These are phyloP conservation scores for Prenolepis imparis DNA, from an alignment of 2,888 invertebrate genomes.

Conservation along the genomic window DNA sequence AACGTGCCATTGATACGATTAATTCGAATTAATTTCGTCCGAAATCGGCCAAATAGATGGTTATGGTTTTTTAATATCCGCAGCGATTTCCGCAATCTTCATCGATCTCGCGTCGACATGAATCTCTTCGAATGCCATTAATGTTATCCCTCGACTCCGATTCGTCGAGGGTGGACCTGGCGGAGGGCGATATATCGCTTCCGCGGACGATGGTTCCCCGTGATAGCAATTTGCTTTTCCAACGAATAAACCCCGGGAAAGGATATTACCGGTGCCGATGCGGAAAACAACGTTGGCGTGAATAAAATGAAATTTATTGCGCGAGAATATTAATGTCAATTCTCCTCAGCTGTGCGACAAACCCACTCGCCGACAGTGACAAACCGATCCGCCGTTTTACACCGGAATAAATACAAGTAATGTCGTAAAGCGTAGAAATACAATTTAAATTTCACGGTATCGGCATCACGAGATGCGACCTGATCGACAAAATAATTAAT, in stretches of 20 bases:
- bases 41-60: neutral
- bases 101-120: slow-evolving; percentile 9
- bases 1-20: slow-evolving; percentile 9
- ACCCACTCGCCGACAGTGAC: neutral
- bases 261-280: slow-evolving; percentile 44
- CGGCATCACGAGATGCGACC: neutral
- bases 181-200: slow-evolving; percentile 5
- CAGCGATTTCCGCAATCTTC: slow-evolving; percentile 2
- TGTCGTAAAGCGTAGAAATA: neutral
- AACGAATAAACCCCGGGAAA: slow-evolving; percentile 39
- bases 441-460: slow-evolving; percentile 8
- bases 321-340: slow-evolving; percentile 52
- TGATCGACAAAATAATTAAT: neutral
- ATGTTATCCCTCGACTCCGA: slow-evolving; percentile 49
- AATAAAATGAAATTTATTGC: slow-evolving; percentile 50
- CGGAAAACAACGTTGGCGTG: slow-evolving; percentile 24
- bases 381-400: neutral
- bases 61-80: slow-evolving; percentile 23
- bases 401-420: neutral
- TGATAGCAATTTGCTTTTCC: slow-evolving; percentile 51
- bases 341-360: neutral
- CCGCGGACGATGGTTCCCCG: neutral
- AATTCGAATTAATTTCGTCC: slow-evolving; percentile 15
- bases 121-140: slow-evolving; percentile 52
- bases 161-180: neutral